Conservation (phyloP, 2,888 invertebrate genomes). For the Himalopsyche anomala region DNA sequence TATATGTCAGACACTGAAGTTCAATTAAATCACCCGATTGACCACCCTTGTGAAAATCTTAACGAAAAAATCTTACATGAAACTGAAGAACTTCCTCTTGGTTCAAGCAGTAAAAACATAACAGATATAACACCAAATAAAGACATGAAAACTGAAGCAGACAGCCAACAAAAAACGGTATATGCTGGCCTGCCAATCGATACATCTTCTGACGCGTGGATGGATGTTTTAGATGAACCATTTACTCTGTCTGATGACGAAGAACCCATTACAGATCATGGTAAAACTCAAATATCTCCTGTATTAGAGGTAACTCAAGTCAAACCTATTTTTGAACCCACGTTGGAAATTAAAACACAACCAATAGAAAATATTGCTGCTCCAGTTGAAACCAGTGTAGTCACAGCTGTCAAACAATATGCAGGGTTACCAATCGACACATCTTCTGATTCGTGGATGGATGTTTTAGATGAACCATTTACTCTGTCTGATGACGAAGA, state of each 20-base stretch:
- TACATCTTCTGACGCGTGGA: conserved; percentile 66
- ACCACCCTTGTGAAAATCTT: too few species aligned
- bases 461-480: conserved; percentile 68
- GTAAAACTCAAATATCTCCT: too few species aligned
- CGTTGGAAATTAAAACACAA: background rate
- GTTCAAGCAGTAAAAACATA: too few species aligned
- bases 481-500: conserved; percentile 67
- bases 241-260: conserved; percentile 67
- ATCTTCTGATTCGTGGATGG: conserved; percentile 67
- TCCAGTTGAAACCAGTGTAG: background rate
- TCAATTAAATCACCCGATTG: too few species aligned
- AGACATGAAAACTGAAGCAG: background rate
- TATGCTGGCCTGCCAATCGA: conserved; percentile 66
- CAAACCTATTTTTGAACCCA: background rate
- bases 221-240: conserved; percentile 68
- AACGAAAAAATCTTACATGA: too few species aligned
- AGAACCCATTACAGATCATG: background rate
- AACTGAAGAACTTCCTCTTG: too few species aligned
- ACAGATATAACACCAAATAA: background rate
- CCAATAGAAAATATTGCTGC: background rate
- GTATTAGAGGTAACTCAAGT: too few species aligned
- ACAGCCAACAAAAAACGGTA: background rate
- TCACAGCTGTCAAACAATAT: conserved; percentile 44
- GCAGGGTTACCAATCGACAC: conserved; percentile 66
- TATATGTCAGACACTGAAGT: too few species aligned